Evolutionary conservation across 2,888 invertebrate species (phyloP).

Genomic region (Chrysolina haemoptera): DNA sequence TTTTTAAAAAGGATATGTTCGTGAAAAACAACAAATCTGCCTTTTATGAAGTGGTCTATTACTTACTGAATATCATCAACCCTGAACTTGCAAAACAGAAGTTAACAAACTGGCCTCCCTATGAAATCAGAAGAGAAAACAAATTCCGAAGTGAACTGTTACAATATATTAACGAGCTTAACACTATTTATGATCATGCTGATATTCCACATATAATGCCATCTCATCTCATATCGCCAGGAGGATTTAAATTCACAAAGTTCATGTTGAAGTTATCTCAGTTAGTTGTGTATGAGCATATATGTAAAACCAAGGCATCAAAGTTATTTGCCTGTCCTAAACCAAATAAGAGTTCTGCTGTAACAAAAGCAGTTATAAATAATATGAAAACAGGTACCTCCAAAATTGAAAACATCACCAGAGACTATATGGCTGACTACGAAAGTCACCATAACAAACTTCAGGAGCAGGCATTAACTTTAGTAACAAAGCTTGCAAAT

Average conservation of each 20-base stretch:
- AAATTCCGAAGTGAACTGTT: conserved; percentile 63
- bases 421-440: conserved; percentile 47
- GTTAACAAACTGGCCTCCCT: conserved; percentile 61
- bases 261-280: conserved; percentile 66
- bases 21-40: conserved; percentile 65
- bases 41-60: conserved; percentile 64
- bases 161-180: conserved; percentile 62
- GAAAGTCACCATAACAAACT: conserved; percentile 44
- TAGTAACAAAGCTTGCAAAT: conserved; percentile 46
- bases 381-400: conserved; percentile 51
- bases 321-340: conserved; percentile 41
- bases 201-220: conserved; percentile 62
- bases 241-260: conserved; percentile 63
- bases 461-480: conserved; percentile 49
- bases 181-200: conserved; percentile 59
- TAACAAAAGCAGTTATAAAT: conserved; percentile 46
- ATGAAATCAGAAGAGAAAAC: conserved; percentile 60
- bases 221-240: conserved; percentile 66
- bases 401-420: conserved; percentile 50
- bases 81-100: conserved; percentile 60
- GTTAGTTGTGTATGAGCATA: conserved; percentile 60
- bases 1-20: conserved; percentile 66
- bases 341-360: conserved; percentile 40
- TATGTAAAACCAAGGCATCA: conserved; percentile 49
- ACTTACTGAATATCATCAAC: conserved; percentile 62